These are phyloP conservation scores for Calypte anna DNA, from an alignment of 2,113 vertebrate genomes.

Conservation along the genomic window DNA sequence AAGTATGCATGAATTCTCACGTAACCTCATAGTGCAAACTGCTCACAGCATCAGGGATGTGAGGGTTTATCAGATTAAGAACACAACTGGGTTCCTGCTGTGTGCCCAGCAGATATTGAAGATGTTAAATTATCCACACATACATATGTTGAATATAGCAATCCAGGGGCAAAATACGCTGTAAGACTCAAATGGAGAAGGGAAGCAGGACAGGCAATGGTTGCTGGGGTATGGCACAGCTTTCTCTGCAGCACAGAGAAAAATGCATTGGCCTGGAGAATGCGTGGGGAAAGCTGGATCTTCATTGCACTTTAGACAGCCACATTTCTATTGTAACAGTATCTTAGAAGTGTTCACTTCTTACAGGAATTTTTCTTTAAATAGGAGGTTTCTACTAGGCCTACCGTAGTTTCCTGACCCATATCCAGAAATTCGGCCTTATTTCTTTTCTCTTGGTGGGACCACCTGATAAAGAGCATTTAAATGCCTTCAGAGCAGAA, in stretches of 20 bases:
- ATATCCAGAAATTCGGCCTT: background rate
- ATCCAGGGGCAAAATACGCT: background rate
- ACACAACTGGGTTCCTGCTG: background rate
- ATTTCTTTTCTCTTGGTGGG: background rate
- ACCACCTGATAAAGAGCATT: background rate
- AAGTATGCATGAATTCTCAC: slow-evolving; percentile 69
- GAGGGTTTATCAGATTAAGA: slow-evolving; percentile 33
- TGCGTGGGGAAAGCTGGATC: background rate
- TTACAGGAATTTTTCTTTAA: background rate
- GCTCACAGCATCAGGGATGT: slow-evolving; percentile 16
- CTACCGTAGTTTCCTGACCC: background rate
- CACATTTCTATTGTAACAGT: background rate
- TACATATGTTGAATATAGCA: background rate
- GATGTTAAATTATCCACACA: background rate
- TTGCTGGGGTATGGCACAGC: background rate
- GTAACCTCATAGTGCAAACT: slow-evolving; percentile 38
- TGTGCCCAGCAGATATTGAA: background rate
- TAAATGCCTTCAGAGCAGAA: background rate
- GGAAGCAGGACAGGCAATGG: background rate
- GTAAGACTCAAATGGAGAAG: background rate
- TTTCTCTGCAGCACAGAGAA: background rate
- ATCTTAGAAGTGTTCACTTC: background rate
- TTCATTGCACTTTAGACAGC: background rate
- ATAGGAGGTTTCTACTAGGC: background rate
- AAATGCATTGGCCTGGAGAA: background rate